Conservation (phyloP, 2,888 invertebrate genomes). For the Agrochola circellaris region DNA sequence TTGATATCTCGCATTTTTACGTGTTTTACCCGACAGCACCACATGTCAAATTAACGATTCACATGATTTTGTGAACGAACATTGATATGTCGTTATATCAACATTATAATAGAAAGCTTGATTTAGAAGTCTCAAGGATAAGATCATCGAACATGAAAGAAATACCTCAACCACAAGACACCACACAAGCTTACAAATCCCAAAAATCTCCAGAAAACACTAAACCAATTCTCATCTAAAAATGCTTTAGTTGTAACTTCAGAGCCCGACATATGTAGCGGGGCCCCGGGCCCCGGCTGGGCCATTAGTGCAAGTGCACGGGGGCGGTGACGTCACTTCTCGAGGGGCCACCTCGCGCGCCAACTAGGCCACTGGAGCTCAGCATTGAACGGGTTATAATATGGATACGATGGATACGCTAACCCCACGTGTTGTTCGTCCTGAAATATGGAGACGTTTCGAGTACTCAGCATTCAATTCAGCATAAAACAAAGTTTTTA, state of each 20-base stretch:
- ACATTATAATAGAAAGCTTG: not conserved
- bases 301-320: slow-evolving; percentile 80
- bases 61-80: no score
- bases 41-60: no score
- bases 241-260: slow-evolving; percentile 54
- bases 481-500: not conserved
- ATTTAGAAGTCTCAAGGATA: not conserved
- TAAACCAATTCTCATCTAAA: slow-evolving; percentile 55
- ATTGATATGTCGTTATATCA: no score
- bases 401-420: slow-evolving; percentile 50
- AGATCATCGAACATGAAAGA: not conserved
- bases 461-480: not conserved
- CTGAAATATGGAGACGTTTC: not conserved
- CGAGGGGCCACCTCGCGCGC: slow-evolving; percentile 73
- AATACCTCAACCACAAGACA: not conserved
- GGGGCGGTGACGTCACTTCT: slow-evolving; percentile 79
- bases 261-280: slow-evolving; percentile 52
- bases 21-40: no score
- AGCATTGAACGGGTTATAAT: slow-evolving; percentile 67
- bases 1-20: no score
- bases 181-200: slow-evolving; percentile 8
- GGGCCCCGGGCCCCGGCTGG: slow-evolving; percentile 60
- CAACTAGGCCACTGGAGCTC: slow-evolving; percentile 83
- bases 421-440: slow-evolving; percentile 48
- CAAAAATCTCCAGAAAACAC: slow-evolving; percentile 24